Base-by-base conservation (phyloP, 2,797 vertebrate species). In the Enteromius argenteus region DNA sequence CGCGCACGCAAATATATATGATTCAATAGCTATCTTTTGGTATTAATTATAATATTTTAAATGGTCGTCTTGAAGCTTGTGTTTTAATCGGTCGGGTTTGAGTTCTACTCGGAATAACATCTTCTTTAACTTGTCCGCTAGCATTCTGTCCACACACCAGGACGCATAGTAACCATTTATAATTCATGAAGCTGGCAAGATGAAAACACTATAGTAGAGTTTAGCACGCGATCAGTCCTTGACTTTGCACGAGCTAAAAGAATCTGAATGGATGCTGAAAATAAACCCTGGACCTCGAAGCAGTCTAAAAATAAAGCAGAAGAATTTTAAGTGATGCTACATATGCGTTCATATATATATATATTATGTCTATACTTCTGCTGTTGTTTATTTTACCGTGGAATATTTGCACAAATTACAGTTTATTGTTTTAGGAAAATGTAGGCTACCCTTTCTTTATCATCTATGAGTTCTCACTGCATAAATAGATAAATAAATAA, bases 151-250 rank as follows among this genome's bases (percentile, higher is more conserved):
- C 39, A 81, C 39, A 72, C 80, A 62, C 15, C 53, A 62, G 67
- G 68, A 62, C 27, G 37, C 15, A 30, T 72, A 53, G 21, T 56
- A 62, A 62, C 3, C 37, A 37, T 73, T 30, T 46, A 49, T 62
- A 79, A 79, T 79, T n/a, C 6, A 79, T 68, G 13, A 67, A n/a
- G 42, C 42, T 53, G 53, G 44, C 19, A 2, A 68, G 77, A 67
- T 66, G 66, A 51, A 67, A 79, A 23, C 30, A 35, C 44, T 35
- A 79, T 35, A 51, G 49, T 23, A 56, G 53, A 77, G 77, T 79
- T 67, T 51, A 51, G 77, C 77, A 79, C 62, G 77, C 77, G 77
- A 79, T 35, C 77, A 27, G 77, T 67, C 21, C 17, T 77, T 46
- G 62, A 44, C 23, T 51, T 84, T 68, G 42, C 74, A 72, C 56